Conservation (phyloP, 1,140 invertebrate species). For the Rhagoletis zephyria region DNA sequence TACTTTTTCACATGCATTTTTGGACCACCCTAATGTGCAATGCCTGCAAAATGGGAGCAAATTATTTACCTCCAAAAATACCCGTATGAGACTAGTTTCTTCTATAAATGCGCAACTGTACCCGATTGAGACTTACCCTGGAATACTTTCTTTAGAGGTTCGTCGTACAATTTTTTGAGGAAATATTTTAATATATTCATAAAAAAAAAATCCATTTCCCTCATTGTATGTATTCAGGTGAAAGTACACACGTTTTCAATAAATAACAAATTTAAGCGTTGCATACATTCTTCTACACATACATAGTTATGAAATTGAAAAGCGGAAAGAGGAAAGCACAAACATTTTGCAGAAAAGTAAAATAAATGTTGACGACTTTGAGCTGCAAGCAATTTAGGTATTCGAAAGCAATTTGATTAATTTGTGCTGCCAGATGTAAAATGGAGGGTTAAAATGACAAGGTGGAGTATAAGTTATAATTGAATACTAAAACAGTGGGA, state of each 20-base stretch:
- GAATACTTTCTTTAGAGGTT: too few species aligned
- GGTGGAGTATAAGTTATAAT: too few species aligned
- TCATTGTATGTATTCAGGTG: background rate
- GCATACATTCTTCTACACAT: background rate
- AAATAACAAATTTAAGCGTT: background rate
- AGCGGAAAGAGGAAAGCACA: background rate
- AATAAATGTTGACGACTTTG: background rate
- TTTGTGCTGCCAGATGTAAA: background rate
- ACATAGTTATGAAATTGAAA: background rate
- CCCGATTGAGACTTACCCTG: too few species aligned
- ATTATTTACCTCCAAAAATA: too few species aligned
- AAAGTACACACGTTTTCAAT: background rate
- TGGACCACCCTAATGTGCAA: too few species aligned
- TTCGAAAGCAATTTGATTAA: constrained; percentile 7
- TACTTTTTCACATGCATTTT: too few species aligned
- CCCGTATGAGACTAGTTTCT: too few species aligned
- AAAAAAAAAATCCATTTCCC: constrained; percentile 13
- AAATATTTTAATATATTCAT: background rate
- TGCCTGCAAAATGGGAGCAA: too few species aligned
- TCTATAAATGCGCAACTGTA: too few species aligned
- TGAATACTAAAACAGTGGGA: too few species aligned
- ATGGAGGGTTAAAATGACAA: too few species aligned
- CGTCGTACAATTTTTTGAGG: too few species aligned
- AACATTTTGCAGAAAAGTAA: background rate
- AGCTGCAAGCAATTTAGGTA: background rate